These are phyloP conservation scores for Scotopteryx bipunctaria DNA, from an alignment of 2,888 invertebrate species.

Conservation along the genomic window DNA sequence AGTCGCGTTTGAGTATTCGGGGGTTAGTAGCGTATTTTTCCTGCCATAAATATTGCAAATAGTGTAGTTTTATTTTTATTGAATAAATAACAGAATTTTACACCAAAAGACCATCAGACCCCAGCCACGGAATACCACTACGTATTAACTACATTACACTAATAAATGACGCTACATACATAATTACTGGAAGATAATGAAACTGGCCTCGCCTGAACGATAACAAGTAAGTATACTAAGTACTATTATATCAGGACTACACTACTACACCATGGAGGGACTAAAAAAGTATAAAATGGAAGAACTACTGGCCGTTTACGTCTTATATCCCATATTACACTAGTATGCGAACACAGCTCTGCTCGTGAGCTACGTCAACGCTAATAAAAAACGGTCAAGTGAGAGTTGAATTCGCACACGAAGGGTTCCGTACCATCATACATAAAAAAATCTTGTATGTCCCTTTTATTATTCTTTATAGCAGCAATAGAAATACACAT, in stretches of 20 bases:
- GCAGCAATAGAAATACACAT: too few relatives aligned
- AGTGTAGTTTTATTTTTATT: too few relatives aligned
- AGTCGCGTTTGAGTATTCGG: too few relatives aligned
- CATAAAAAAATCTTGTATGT: too few relatives aligned
- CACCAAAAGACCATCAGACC: conserved; percentile 9
- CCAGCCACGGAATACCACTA: conserved; percentile 29
- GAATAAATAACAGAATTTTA: too few relatives aligned
- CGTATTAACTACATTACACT: conserved; percentile 53
- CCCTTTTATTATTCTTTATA: too few relatives aligned
- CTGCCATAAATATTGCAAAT: too few relatives aligned
- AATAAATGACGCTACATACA: conserved; percentile 68
- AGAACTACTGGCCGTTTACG: conserved; percentile 50
- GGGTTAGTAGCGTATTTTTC: too few relatives aligned
- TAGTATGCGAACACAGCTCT: not conserved
- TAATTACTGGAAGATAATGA: conserved; percentile 69
- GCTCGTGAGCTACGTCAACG: too few relatives aligned
- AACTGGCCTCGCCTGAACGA: conserved; percentile 75
- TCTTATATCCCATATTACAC: conserved; percentile 7
- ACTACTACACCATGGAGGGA: conserved; percentile 75
- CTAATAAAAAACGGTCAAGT: too few relatives aligned
- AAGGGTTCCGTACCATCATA: too few relatives aligned
- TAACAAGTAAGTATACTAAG: conserved; percentile 54
- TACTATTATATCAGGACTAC: conserved; percentile 50
- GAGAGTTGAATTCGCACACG: too few relatives aligned
- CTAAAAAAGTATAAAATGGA: conserved; percentile 67